phyloP scores from a whole-genome alignment of 1,140 invertebrate genomes.

The Drosophila eugracilis region DNA sequence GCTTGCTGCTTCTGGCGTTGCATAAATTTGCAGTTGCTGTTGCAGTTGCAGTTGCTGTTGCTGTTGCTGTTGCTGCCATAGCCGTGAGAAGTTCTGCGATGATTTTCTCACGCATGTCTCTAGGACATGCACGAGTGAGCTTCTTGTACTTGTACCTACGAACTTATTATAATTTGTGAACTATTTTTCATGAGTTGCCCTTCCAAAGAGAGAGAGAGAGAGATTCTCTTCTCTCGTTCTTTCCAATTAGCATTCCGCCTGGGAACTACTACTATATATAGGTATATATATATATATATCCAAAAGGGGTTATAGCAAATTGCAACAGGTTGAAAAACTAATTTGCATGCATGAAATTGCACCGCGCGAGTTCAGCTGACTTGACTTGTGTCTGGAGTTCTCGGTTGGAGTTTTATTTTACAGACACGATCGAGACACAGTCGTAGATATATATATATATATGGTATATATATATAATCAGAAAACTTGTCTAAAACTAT shows the following conservation, averaged over 20 bases:
- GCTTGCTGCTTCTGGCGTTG: constrained; percentile 49
- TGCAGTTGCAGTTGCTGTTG: constrained; percentile 44
- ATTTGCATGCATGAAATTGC: constrained; percentile 81
- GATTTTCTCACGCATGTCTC: constrained; percentile 83
- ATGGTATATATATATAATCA: constrained; percentile 7
- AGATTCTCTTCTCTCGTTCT: constrained; percentile 1
- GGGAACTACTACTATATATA: constrained; percentile 30
- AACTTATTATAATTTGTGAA: constrained; percentile 70
- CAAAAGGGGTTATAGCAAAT: constrained; percentile 50
- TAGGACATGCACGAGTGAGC: constrained; percentile 81
- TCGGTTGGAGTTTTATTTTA: constrained; percentile 21
- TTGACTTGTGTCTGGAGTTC: constrained; percentile 48
- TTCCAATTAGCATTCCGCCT: constrained; percentile 69
- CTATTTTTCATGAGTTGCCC: constrained; percentile 73
- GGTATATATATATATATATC: background rate
- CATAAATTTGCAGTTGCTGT: constrained; percentile 62
- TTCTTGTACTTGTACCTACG: constrained; percentile 14
- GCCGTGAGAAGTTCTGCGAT: constrained; percentile 74
- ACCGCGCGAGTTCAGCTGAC: constrained; percentile 53
- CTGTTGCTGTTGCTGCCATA: no score
- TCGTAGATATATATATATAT: constrained; percentile 46
- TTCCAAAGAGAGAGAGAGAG: constrained; percentile 32
- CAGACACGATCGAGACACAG: constrained; percentile 54
- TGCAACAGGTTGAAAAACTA: constrained; percentile 81
- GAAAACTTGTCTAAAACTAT: constrained; percentile 65